A percentile compares a stretch with the other conserved stretches of the same genome.
Evolutionary conservation across 2,888 invertebrate species (phyloP).

Genomic region (Chalcis sispes): DNA sequence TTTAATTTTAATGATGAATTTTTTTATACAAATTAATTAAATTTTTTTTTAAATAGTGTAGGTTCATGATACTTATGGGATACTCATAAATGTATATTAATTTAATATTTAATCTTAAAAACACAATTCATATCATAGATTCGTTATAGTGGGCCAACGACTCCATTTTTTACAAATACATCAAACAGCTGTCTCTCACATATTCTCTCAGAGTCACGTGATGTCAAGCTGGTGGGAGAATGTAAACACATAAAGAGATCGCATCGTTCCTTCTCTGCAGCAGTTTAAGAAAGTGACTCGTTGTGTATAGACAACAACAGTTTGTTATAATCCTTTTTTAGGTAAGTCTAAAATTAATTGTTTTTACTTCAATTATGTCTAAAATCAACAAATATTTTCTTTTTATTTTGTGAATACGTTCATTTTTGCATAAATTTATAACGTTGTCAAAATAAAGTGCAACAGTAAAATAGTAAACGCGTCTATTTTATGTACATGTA

Average conservation of each 20-base stretch:
- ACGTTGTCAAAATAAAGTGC: no score
- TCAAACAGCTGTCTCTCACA: neutral
- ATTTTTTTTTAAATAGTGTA: no score
- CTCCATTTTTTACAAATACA: no score
- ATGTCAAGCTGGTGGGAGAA: constrained; percentile 15
- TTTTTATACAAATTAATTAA: no score
- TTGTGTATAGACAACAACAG: constrained; percentile 10
- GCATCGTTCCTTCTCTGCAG: constrained; percentile 18
- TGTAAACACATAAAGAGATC: constrained; percentile 51
- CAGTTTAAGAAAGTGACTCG: constrained; percentile 9
- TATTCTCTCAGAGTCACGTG: neutral
- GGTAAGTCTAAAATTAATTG: neutral
- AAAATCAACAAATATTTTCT: no score
- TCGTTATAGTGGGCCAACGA: neutral
- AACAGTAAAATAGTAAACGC: no score
- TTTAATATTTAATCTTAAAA: no score
- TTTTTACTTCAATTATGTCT: neutral
- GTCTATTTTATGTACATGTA: no score
- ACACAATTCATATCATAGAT: no score
- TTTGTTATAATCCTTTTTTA: neutral
- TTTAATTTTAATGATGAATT: no score
- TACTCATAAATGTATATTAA: no score
- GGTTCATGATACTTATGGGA: no score
- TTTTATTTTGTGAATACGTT: neutral
- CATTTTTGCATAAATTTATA: neutral